Percentiles rank a stretch among this genome's conserved stretches.
phyloP scores from a whole-genome alignment of 2,113 vertebrate species.

The Vombatus ursinus region DNA sequence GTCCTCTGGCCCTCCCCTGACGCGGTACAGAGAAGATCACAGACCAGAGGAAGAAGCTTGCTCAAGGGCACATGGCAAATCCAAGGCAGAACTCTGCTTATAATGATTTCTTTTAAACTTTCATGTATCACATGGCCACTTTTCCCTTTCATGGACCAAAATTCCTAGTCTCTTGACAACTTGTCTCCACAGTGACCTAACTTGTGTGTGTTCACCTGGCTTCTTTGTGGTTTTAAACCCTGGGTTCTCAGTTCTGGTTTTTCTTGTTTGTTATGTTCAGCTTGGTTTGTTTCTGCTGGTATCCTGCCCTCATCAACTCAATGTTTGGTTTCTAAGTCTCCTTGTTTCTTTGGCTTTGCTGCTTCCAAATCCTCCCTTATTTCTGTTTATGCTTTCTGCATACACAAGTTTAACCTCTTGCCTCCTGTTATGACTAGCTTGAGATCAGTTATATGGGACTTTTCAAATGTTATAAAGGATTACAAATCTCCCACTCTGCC shows the following conservation, averaged over 20 bases:
- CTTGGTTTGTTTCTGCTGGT: background rate
- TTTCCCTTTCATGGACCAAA: background rate
- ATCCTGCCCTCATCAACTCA: background rate
- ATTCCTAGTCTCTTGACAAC: background rate
- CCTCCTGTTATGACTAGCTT: background rate
- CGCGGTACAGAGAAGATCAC: background rate
- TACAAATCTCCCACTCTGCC: background rate
- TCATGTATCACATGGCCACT: background rate
- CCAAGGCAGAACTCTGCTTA: background rate
- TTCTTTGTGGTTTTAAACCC: background rate
- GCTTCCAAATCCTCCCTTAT: background rate
- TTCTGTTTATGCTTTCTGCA: background rate
- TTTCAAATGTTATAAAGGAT: background rate
- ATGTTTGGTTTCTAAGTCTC: background rate
- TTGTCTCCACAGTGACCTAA: background rate
- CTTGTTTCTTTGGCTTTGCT: background rate
- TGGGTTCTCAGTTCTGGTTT: background rate
- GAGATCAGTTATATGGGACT: background rate
- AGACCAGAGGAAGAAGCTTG: background rate
- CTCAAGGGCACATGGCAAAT: background rate
- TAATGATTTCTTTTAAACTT: constrained; percentile 41
- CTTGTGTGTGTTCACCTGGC: background rate
- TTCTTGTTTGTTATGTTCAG: background rate
- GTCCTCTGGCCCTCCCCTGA: background rate
- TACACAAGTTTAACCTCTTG: background rate